Conservation (phyloP, 2,888 invertebrate species). For the Hirudinaria manillensis region DNA sequence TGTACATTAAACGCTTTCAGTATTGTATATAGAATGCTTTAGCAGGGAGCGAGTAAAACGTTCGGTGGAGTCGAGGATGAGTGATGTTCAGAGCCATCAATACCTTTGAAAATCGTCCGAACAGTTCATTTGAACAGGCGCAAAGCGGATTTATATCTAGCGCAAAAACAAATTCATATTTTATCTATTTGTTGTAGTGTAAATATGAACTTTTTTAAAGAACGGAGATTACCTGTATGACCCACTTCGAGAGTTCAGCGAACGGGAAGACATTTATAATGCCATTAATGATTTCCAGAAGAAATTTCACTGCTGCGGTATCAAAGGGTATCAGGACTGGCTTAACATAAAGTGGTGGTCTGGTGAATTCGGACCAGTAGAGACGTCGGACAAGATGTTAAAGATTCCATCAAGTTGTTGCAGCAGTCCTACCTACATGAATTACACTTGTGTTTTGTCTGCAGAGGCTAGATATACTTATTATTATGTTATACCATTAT, state of each 20-base stretch:
- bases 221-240: conserved; percentile 22
- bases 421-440: neutral
- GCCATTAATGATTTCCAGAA: conserved; percentile 22
- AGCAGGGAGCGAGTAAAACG: too few relatives aligned
- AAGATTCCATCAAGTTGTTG: conserved; percentile 26
- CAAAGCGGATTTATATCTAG: too few relatives aligned
- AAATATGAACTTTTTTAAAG: conserved; percentile 8
- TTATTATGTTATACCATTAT: neutral
- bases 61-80: too few relatives aligned
- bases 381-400: neutral
- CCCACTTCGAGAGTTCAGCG: conserved; percentile 7
- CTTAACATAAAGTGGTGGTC: conserved; percentile 8
- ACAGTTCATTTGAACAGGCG: too few relatives aligned
- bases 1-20: too few relatives aligned
- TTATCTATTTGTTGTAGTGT: too few relatives aligned
- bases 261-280: conserved; percentile 15
- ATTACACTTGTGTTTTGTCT: conserved; percentile 8
- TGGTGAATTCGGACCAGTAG: conserved; percentile 9
- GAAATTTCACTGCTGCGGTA: conserved; percentile 14
- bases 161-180: too few relatives aligned
- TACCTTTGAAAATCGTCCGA: too few relatives aligned
- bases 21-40: too few relatives aligned
- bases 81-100: too few relatives aligned
- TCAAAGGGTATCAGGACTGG: conserved; percentile 25
- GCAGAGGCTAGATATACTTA: conserved; percentile 2